These are phyloP conservation scores for Pipistrellus pipistrellus DNA, from an alignment of 2,797 vertebrate species.

Conservation along the genomic window DNA sequence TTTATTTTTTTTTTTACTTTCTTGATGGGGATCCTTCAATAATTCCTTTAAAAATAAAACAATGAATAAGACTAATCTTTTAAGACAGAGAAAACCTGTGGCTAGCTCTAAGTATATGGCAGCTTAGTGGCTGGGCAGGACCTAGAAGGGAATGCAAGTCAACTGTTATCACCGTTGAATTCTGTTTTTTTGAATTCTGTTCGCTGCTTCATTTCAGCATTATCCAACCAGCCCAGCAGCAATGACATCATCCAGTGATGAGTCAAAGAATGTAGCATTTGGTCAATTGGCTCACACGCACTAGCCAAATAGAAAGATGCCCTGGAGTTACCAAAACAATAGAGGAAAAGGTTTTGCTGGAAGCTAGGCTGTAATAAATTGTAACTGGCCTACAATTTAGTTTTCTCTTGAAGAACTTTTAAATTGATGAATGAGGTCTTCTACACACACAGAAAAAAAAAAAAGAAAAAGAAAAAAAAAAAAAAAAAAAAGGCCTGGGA, in stretches of 20 bases:
- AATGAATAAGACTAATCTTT: conserved; percentile 19
- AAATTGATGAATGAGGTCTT: conserved; percentile 61
- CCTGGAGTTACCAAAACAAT: not conserved
- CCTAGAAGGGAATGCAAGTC: not conserved
- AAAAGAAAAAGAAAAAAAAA: not conserved
- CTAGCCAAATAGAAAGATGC: conserved; percentile 48
- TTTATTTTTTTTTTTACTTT: conserved; percentile 54
- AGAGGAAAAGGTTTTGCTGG: not conserved
- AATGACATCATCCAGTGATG: not conserved
- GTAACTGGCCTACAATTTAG: conserved; percentile 60
- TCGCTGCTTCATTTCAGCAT: not conserved
- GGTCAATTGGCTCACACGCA: not conserved
- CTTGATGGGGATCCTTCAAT: not conserved
- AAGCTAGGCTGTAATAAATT: conserved; percentile 55
- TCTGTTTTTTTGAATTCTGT: not conserved
- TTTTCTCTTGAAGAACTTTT: conserved; percentile 55
- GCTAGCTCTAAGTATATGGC: not conserved
- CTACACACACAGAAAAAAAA: not conserved
- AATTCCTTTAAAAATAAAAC: conserved; percentile 56
- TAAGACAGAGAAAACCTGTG: not conserved
- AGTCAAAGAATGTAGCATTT: not conserved
- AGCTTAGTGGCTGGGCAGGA: not conserved
- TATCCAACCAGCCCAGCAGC: not conserved
- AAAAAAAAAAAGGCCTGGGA: not conserved
- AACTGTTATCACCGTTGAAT: not conserved